Evolutionary conservation across 2,797 vertebrate species (phyloP).

Genomic region (Clarias laeviceps): DNA sequence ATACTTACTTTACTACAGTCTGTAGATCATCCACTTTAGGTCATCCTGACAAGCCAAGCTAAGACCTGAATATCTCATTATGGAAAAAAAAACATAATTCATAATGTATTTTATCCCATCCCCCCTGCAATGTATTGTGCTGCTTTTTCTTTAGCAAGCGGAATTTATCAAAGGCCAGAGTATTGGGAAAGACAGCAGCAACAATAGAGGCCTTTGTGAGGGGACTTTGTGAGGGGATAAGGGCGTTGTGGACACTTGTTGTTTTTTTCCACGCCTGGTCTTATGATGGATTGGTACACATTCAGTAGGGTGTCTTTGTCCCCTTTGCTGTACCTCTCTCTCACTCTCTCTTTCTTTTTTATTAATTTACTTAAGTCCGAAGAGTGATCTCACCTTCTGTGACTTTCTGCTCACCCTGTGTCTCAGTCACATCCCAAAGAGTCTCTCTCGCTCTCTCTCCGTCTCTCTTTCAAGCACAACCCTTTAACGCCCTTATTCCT

Average conservation of each 20-base stretch:
- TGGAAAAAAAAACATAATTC: slow-evolving; percentile 27
- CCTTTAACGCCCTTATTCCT: slow-evolving; percentile 32
- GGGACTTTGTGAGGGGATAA: slow-evolving; percentile 59
- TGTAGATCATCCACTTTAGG: background rate
- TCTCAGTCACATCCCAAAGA: slow-evolving; percentile 25
- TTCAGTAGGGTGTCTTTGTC: slow-evolving; percentile 64
- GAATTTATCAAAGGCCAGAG: slow-evolving; percentile 61
- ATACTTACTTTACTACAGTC: background rate
- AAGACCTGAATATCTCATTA: slow-evolving; percentile 15
- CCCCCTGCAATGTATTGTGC: slow-evolving; percentile 49
- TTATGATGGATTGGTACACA: slow-evolving; percentile 64
- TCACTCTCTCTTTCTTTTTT: background rate
- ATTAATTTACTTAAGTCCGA: slow-evolving; percentile 25
- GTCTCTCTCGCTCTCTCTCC: slow-evolving; percentile 33
- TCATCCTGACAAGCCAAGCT: slow-evolving; percentile 21
- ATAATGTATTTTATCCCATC: slow-evolving; percentile 53
- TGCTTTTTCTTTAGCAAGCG: slow-evolving; percentile 56
- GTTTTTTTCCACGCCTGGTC: slow-evolving; percentile 57
- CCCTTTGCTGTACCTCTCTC: slow-evolving; percentile 35
- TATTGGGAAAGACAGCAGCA: slow-evolving; percentile 54
- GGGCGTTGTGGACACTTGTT: slow-evolving; percentile 65
- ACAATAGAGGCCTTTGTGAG: slow-evolving; percentile 61
- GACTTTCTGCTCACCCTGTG: slow-evolving; percentile 42
- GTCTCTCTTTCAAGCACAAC: slow-evolving; percentile 2
- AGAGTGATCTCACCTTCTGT: slow-evolving; percentile 54